Percentiles rank a stretch among this genome's conserved stretches.
Conservation (phyloP, 2,113 vertebrate genomes). For the Typhlomys cinereus region DNA sequence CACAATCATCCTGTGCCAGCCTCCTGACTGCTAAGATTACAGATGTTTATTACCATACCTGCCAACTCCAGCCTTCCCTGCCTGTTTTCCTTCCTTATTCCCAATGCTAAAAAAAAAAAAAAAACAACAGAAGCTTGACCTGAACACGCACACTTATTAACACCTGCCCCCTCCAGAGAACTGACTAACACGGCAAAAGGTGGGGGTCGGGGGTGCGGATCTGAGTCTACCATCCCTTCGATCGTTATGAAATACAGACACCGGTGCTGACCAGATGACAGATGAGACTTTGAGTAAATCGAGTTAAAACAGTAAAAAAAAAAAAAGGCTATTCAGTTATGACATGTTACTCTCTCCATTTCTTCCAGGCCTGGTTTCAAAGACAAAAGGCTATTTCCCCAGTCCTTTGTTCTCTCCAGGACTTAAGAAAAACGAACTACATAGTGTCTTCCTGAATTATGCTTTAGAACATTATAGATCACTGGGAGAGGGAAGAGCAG, state of each 20-base stretch:
- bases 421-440: neutral
- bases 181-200: neutral
- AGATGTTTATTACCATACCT: neutral
- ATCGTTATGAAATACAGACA: neutral
- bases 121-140: neutral
- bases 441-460: neutral
- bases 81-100: neutral
- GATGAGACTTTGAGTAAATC: neutral
- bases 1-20: neutral
- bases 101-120: neutral
- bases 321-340: neutral
- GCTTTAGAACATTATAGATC: neutral
- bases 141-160: neutral
- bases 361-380: neutral
- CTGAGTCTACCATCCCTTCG: neutral
- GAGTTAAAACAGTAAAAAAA: neutral
- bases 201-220: fast-evolving
- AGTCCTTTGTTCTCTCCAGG: neutral
- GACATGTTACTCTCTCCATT: neutral
- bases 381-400: neutral
- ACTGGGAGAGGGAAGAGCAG: neutral
- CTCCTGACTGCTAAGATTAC: neutral
- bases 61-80: neutral
- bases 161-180: neutral
- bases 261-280: neutral